Conservation (phyloP, 2,797 vertebrate genomes). For the Chiloscyllium punctatum region DNA sequence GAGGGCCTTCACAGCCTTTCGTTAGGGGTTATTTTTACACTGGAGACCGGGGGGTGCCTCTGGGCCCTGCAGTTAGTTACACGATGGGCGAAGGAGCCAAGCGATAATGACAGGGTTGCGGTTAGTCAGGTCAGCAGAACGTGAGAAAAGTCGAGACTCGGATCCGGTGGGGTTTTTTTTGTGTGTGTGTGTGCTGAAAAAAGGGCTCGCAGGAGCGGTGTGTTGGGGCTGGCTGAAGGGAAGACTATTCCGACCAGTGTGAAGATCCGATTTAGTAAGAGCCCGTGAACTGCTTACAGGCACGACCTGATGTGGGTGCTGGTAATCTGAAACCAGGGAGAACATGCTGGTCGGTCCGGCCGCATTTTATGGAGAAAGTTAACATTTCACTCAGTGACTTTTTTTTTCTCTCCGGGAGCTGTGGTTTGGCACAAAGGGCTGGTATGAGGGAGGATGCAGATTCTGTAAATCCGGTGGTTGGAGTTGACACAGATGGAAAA, state of each 20-base stretch:
- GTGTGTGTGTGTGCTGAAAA: too few species aligned
- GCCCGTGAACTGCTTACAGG: not conserved
- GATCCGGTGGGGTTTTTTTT: not conserved
- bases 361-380: not conserved
- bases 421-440: not conserved
- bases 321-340: not conserved
- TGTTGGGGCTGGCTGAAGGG: too few species aligned
- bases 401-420: not conserved
- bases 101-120: not conserved
- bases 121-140: not conserved
- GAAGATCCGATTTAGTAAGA: too few species aligned
- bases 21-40: not conserved
- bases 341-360: not conserved
- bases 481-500: too few species aligned
- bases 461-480: not conserved
- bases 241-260: not conserved
- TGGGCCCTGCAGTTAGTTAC: not conserved
- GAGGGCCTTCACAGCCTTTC: too few species aligned
- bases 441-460: not conserved
- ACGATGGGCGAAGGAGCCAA: not conserved
- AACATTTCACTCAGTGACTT: not conserved
- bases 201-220: too few species aligned
- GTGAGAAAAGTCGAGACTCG: not conserved
- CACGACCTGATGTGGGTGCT: not conserved
- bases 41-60: not conserved